phyloP scores from a whole-genome alignment of 2,888 invertebrate genomes.

The Cheilosia pagana region DNA sequence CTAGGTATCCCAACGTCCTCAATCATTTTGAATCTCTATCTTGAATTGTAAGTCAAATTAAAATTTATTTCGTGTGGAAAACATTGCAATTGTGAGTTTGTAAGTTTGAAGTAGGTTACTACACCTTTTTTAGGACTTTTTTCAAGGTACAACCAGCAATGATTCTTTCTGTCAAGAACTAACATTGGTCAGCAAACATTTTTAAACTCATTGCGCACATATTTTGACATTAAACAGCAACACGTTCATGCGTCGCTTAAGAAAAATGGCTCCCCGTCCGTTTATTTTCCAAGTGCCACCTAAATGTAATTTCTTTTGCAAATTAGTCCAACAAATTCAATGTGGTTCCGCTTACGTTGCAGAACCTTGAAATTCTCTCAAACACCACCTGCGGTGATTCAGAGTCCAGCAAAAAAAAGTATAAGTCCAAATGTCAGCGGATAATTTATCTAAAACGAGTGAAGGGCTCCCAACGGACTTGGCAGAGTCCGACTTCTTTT shows the following conservation, averaged over 20 bases:
- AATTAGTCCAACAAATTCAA: constrained; percentile 10
- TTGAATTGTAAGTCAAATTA: too few relatives aligned
- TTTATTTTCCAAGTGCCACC: not conserved
- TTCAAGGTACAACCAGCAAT: too few relatives aligned
- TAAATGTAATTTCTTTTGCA: not conserved
- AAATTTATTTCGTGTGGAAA: too few relatives aligned
- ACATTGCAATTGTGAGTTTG: too few relatives aligned
- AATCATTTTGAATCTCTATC: too few relatives aligned
- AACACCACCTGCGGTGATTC: constrained; percentile 23
- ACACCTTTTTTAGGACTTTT: too few relatives aligned
- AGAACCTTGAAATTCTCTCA: constrained; percentile 3
- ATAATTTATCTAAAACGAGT: constrained; percentile 30
- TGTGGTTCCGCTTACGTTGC: constrained; percentile 3
- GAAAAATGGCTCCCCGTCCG: not conserved
- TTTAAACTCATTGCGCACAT: too few relatives aligned
- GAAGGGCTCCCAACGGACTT: constrained; percentile 5
- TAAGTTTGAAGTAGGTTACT: too few relatives aligned
- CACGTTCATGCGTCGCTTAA: not conserved
- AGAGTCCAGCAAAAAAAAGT: not conserved
- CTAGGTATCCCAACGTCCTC: too few relatives aligned
- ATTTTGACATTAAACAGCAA: not conserved
- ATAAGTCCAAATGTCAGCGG: constrained; percentile 35
- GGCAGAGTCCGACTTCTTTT: not conserved
- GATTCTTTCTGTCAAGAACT: too few relatives aligned
- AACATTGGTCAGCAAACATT: too few relatives aligned